Evolutionary conservation across 2,888 invertebrate genomes (phyloP).

Genomic region (Ditula angustiorana): DNA sequence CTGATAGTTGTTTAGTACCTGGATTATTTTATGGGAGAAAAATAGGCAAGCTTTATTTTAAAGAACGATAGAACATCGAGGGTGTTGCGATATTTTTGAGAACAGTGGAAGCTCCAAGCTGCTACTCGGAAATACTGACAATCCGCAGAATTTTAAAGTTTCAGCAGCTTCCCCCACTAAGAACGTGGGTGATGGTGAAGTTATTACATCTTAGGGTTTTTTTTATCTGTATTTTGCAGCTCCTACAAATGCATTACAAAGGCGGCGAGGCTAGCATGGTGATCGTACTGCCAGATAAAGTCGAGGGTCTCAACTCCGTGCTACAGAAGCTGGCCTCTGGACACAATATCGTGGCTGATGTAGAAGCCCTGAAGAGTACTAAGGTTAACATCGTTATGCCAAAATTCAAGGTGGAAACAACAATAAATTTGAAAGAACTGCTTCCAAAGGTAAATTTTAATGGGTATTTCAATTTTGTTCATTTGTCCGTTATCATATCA

Average conservation of each 20-base stretch:
- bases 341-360: constrained; percentile 1
- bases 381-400: background rate
- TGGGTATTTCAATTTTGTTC: background rate
- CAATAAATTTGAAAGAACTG: background rate
- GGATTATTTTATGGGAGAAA: no score
- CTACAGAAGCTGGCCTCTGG: background rate
- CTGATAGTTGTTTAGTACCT: no score
- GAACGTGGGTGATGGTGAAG: no score
- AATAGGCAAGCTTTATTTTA: no score
- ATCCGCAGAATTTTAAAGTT: no score
- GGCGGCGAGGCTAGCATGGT: background rate
- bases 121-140: no score
- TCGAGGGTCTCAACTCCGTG: background rate
- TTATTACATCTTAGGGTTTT: no score
- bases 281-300: constrained; percentile 1
- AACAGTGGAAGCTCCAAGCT: no score
- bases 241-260: background rate
- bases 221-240: background rate
- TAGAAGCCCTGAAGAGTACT: background rate
- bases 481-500: background rate
- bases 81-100: no score
- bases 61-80: no score
- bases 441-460: background rate
- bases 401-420: constrained; percentile 1
- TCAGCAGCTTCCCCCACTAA: background rate